Percentiles rank a stretch among this genome's conserved stretches.
Evolutionary conservation across 1,140 invertebrate species (phyloP).

Genomic region (Pararge aegeria): DNA sequence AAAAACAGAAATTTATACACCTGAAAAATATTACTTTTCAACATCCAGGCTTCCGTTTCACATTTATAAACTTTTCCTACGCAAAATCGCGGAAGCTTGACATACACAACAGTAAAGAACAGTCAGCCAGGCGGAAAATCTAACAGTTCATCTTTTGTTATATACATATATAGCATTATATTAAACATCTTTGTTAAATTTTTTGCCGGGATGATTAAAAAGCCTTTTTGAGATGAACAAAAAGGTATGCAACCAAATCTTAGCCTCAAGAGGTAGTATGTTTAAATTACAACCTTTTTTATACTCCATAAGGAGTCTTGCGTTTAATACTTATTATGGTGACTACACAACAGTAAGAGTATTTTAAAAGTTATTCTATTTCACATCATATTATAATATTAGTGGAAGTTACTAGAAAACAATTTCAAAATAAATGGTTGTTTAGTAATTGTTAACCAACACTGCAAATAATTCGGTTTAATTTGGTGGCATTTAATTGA

Average conservation of each 20-base stretch:
- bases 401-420: too few relatives aligned
- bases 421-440: too few relatives aligned
- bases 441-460: too few relatives aligned
- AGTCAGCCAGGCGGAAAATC: slow-evolving; percentile 3
- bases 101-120: too few relatives aligned
- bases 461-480: too few relatives aligned
- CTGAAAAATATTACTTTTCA: too few relatives aligned
- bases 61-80: background rate
- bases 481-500: too few relatives aligned
- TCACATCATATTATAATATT: too few relatives aligned
- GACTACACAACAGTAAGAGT: background rate
- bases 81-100: background rate
- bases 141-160: slow-evolving; percentile 26
- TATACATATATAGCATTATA: slow-evolving; percentile 19
- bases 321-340: background rate
- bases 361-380: too few relatives aligned
- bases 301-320: background rate
- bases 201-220: slow-evolving; percentile 29
- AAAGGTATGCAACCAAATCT: slow-evolving; percentile 18
- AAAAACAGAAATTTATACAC: too few relatives aligned
- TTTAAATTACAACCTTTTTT: slow-evolving; percentile 22
- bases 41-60: too few relatives aligned
- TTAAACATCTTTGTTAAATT: slow-evolving; percentile 25
- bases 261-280: slow-evolving; percentile 10
- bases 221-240: slow-evolving; percentile 16